phyloP scores from a whole-genome alignment of 1,140 invertebrate genomes.

The Diprion similis region DNA sequence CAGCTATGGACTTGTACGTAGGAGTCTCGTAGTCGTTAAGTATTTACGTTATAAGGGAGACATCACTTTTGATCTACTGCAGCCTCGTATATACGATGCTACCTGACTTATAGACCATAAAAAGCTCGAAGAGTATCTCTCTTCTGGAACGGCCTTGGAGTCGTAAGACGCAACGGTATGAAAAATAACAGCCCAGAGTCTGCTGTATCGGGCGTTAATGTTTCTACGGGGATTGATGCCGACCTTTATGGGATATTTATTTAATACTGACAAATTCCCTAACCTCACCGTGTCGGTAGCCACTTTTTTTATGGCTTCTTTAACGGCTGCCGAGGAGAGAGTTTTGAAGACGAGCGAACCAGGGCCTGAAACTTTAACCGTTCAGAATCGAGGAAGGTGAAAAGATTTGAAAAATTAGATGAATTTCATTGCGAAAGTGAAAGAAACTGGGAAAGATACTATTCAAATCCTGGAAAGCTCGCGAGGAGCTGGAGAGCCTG shows the following conservation, averaged over 20 bases:
- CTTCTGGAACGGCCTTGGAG: slow-evolving; percentile 23
- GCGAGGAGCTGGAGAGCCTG: neutral
- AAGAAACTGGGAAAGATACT: neutral
- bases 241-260: slow-evolving; percentile 61
- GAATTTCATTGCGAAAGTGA: neutral
- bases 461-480: neutral
- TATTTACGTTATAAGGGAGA: slow-evolving; percentile 57
- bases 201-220: slow-evolving; percentile 59
- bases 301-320: slow-evolving; percentile 52
- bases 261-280: slow-evolving; percentile 62
- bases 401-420: neutral
- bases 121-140: slow-evolving; percentile 44
- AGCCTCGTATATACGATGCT: slow-evolving; percentile 42
- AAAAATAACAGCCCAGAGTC: slow-evolving; percentile 57
- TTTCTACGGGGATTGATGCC: slow-evolving; percentile 56
- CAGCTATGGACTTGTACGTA: neutral
- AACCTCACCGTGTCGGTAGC: slow-evolving; percentile 10
- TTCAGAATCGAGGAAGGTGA: neutral
- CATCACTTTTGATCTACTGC: slow-evolving; percentile 58
- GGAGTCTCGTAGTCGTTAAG: slow-evolving; percentile 38
- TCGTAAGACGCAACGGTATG: slow-evolving; percentile 54
- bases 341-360: neutral
- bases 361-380: neutral
- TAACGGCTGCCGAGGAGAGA: slow-evolving; percentile 43
- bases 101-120: slow-evolving; percentile 54